Evolutionary conservation across 2,888 invertebrate genomes (phyloP).

Genomic region (Anticlea derivata): DNA sequence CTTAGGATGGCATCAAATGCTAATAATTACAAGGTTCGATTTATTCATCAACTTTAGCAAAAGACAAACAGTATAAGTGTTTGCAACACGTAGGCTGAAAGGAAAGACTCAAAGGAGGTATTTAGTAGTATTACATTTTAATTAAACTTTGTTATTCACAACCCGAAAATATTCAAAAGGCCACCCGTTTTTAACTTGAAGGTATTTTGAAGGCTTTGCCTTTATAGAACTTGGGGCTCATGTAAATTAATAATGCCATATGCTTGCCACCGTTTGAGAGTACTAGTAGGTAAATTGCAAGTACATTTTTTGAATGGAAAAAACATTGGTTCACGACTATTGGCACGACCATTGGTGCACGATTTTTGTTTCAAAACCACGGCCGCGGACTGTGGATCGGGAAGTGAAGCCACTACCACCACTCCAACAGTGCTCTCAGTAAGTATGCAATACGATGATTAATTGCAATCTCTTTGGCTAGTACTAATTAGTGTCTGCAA

Average conservation of each 20-base stretch:
- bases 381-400: too few relatives aligned
- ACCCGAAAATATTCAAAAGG: constrained; percentile 8
- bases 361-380: too few relatives aligned
- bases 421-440: too few relatives aligned
- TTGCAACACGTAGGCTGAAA: constrained; percentile 11
- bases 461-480: too few relatives aligned
- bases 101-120: constrained; percentile 14
- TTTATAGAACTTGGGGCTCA: not conserved
- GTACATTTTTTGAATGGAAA: too few relatives aligned
- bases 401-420: too few relatives aligned
- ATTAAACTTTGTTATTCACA: constrained; percentile 17
- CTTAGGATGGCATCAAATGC: constrained; percentile 16
- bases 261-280: not conserved
- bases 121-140: constrained; percentile 20
- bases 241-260: not conserved
- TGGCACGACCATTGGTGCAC: too few relatives aligned
- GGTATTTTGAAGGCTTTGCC: constrained; percentile 1
- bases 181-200: not conserved
- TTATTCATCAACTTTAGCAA: constrained; percentile 21
- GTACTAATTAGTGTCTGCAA: too few relatives aligned
- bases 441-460: too few relatives aligned
- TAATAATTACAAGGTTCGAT: constrained; percentile 18
- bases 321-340: too few relatives aligned
- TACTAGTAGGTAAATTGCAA: too few relatives aligned
- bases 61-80: constrained; percentile 10